A percentile compares a stretch with the other conserved stretches of the same genome.
Evolutionary conservation across 2,888 invertebrate genomes (phyloP).

Genomic region (Vanessa cardui): DNA sequence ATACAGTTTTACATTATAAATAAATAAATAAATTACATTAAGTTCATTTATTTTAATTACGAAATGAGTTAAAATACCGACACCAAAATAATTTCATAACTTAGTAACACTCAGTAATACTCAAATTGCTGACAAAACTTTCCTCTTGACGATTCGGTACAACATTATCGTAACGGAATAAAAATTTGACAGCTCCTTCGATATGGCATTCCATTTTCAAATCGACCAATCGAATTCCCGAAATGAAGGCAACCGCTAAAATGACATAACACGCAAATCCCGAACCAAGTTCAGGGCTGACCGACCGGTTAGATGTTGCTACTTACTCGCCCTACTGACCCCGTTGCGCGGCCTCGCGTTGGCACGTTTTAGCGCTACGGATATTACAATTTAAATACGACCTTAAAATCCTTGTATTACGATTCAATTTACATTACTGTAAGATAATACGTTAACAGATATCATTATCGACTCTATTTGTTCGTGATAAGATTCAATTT

Average conservation of each 20-base stretch:
- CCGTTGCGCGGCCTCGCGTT: slow-evolving; percentile 43
- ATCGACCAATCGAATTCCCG: slow-evolving; percentile 4
- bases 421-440: neutral
- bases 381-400: slow-evolving; percentile 3
- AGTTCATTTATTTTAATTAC: too few species aligned
- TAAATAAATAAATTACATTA: too few species aligned
- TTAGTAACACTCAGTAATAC: too few species aligned
- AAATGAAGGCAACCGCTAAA: slow-evolving; percentile 17
- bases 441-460: too few species aligned
- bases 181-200: neutral
- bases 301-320: slow-evolving; percentile 51
- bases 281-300: slow-evolving; percentile 74
- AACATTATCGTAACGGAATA: neutral
- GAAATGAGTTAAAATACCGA: too few species aligned
- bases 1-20: too few species aligned
- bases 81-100: too few species aligned
- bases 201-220: neutral
- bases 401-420: neutral
- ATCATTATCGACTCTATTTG: too few species aligned
- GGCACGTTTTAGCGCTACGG: slow-evolving; percentile 28
- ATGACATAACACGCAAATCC: slow-evolving; percentile 42
- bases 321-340: slow-evolving; percentile 41
- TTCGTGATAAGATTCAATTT: neutral
- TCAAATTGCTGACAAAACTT: too few species aligned
- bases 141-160: too few species aligned